Evolutionary conservation across 2,113 vertebrate species (phyloP), one percentile per base, ranked within the genome.

Genomic region (Gallinago paraguaiae): DNA sequence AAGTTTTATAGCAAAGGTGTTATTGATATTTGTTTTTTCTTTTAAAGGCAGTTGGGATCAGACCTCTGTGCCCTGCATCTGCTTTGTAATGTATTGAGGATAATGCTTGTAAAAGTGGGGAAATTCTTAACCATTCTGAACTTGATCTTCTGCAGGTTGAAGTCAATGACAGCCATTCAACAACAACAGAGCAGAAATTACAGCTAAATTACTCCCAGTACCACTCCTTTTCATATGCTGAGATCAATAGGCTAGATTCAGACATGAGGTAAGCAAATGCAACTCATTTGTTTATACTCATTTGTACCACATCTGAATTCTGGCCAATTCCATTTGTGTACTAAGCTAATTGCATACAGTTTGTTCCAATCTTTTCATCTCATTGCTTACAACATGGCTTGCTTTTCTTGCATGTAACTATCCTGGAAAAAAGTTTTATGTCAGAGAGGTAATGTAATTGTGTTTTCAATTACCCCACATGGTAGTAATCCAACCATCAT

Each of bases 401-500:
- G 82, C 68, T 41, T 90, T 84, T 84, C 67, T 86, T 92, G 22
- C 20, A 15, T 64, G 67, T 86, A 95, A 51, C 84, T 30, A 14
- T 30, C 15, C 76, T 94, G 82, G 76, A 85, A 94, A 96, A 69
- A 80, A 86, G 31, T 53, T 71, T 81, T 13, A 5, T 63, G 77
- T 50, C 41, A 78, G 65, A 85, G 70, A 91, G 69, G 53, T 77
- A 85, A 63, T 60, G 41, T 67, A 85, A 89, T 33, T 78, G 74
- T 91, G 86, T 69, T 96, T 96, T 93, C 59, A 85, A 16, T 94
- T 94, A 93, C 54, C 53, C 50, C 61, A 45, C 22, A 46, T 59
- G 63, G 35, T 69, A 71, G 53, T 76, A 86, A 94, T 86, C 82
- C 53, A 92, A 90, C 48, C 75, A 89, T 70, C 85, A 43, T 72